A percentile compares a stretch with the other conserved stretches of the same genome.
These are phyloP conservation scores for Urosaurus nigricauda DNA, from an alignment of 2,797 vertebrate species.

Conservation along the genomic window DNA sequence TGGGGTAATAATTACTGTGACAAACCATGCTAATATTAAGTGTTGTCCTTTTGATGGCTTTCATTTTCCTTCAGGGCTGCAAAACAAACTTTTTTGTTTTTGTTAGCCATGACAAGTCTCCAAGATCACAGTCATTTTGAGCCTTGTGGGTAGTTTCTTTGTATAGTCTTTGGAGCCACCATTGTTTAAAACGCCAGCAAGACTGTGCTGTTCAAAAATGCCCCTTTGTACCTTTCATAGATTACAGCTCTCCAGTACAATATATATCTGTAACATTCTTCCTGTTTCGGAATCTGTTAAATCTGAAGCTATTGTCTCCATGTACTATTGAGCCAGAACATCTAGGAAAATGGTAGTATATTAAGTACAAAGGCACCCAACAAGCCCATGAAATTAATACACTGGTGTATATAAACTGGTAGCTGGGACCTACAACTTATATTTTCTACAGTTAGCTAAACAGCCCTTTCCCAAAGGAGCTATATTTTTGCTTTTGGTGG, in stretches of 20 bases:
- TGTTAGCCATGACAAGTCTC: conserved; percentile 60
- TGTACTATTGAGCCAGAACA: conserved; percentile 70
- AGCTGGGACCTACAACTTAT: conserved; percentile 4
- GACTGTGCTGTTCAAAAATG: conserved; percentile 76
- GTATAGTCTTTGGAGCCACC: conserved; percentile 67
- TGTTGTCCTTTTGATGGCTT: conserved; percentile 64
- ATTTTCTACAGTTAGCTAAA: conserved; percentile 47
- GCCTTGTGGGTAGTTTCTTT: conserved; percentile 67
- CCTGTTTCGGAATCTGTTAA: conserved; percentile 81
- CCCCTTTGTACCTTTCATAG: conserved; percentile 78
- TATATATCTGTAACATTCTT: conserved; percentile 76
- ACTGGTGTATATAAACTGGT: conserved; percentile 23
- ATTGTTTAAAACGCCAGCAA: conserved; percentile 69
- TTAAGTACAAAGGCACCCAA: conserved; percentile 67
- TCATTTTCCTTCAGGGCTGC: conserved; percentile 62
- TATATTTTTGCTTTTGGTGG: conserved; percentile 31
- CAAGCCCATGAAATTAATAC: conserved; percentile 48
- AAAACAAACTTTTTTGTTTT: conserved; percentile 63
- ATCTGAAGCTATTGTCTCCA: conserved; percentile 80
- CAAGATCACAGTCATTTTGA: conserved; percentile 59
- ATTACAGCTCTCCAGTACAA: conserved; percentile 76
- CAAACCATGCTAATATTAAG: conserved; percentile 20
- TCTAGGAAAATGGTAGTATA: conserved; percentile 69
- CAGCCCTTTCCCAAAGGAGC: conserved; percentile 37
- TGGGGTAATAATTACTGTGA: not conserved